These are phyloP conservation scores for Lysandra coridon DNA, from an alignment of 2,888 invertebrate species.

Conservation along the genomic window DNA sequence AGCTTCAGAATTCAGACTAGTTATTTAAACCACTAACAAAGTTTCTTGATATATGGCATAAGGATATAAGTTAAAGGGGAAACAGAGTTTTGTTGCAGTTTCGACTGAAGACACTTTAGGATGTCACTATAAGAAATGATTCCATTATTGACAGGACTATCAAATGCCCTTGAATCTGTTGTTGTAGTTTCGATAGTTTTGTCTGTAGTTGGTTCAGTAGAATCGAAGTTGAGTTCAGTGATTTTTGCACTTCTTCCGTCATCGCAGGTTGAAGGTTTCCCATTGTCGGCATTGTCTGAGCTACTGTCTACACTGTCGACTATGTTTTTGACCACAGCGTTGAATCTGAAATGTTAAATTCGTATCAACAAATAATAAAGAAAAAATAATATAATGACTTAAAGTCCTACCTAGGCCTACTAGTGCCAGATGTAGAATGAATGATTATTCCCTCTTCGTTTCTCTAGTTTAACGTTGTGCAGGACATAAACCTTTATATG, in stretches of 20 bases:
- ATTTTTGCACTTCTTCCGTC: conserved; percentile 56
- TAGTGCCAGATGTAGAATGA: no score
- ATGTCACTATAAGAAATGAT: conserved; percentile 57
- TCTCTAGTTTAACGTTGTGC: no score
- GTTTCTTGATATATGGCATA: conserved; percentile 49
- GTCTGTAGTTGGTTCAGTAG: conserved; percentile 21
- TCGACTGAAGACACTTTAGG: conserved; percentile 61
- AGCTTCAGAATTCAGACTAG: background rate
- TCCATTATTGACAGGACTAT: conserved; percentile 32
- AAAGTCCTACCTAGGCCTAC: no score
- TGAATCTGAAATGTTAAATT: conserved; percentile 54
- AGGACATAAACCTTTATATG: no score
- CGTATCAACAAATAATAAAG: background rate
- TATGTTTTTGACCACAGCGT: conserved; percentile 66
- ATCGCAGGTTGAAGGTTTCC: conserved; percentile 47
- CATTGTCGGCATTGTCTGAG: background rate
- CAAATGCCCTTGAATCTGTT: background rate
- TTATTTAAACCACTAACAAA: conserved; percentile 39
- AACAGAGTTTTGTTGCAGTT: conserved; percentile 46
- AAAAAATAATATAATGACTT: no score
- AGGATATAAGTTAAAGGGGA: conserved; percentile 68
- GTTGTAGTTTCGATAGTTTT: background rate
- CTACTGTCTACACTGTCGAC: conserved; percentile 36
- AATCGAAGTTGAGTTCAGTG: conserved; percentile 40
- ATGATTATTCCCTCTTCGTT: no score